These are phyloP conservation scores for Scaptomyza caliginosa DNA, from an alignment of 2,888 invertebrate genomes.

Conservation along the genomic window DNA sequence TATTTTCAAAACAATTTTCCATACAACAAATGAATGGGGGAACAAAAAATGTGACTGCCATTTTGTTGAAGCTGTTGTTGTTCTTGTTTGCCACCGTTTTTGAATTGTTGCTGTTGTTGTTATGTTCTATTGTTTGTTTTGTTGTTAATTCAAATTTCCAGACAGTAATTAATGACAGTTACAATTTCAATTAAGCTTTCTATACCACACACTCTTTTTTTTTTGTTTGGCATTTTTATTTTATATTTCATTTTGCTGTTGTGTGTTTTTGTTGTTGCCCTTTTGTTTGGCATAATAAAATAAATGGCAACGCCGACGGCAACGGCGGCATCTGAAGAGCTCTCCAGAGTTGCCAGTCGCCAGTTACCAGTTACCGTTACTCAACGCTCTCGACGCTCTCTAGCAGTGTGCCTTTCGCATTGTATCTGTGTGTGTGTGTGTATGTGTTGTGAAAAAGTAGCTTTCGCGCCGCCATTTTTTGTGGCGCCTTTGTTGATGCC, in stretches of 20 bases:
- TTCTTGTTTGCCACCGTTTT: conserved; percentile 32
- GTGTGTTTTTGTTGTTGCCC: conserved; percentile 52
- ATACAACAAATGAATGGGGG: conserved; percentile 15
- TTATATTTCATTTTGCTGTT: conserved; percentile 35
- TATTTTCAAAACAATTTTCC: conserved; percentile 58
- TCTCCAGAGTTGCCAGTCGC: conserved; percentile 69
- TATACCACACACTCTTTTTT: conserved; percentile 51
- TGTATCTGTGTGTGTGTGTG: conserved; percentile 13
- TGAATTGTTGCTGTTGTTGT: conserved; percentile 49
- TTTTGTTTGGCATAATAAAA: conserved; percentile 74
- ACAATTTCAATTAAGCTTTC: conserved; percentile 81
- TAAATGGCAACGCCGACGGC: conserved; percentile 76
- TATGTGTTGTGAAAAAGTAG: conserved; percentile 66
- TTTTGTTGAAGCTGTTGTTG: conserved; percentile 43
- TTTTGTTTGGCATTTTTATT: conserved; percentile 22
- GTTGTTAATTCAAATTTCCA: conserved; percentile 79
- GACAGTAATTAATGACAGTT: conserved; percentile 84
- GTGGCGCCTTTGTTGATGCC: conserved; percentile 78
- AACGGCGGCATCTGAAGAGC: conserved; percentile 69
- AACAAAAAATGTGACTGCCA: conserved; percentile 34
- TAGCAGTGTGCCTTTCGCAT: conserved; percentile 27
- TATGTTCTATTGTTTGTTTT: conserved; percentile 44
- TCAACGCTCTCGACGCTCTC: conserved; percentile 33
- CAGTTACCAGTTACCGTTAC: conserved; percentile 57
- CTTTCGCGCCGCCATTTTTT: conserved; percentile 84